Evolutionary conservation across 1,140 invertebrate genomes (phyloP), one percentile per base, ranked within the genome.

Genomic region (Cherax destructor): DNA sequence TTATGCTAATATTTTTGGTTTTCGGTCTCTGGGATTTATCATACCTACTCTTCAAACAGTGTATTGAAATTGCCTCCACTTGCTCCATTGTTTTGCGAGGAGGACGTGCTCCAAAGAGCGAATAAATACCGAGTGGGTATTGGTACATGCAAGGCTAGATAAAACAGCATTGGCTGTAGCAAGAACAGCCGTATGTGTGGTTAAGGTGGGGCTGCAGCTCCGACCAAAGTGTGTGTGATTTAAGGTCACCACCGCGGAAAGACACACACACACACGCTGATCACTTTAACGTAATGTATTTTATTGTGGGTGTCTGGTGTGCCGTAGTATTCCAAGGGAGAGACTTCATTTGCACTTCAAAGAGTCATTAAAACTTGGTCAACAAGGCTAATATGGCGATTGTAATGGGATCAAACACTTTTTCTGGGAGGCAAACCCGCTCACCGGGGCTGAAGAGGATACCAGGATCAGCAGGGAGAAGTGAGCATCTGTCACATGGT

Each of bases 361-460:
- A 90, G 88, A 47, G 72, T 61, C 88, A 90, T 90, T 90, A 90
- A 90, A 90, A 90, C 88, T 90, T 77, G 88, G 88, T 90, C 88
- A 90, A 90, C 88, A 90, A 77, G 56, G 81, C 50, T 90, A 90
- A 90, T 90, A 90, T 90, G 80, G 83, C 69, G 72, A 61, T 47
- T 78, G 87, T 88, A 83, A 90, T 84, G 80, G 81, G 88, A 84
- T 83, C 78, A 49, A 49, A 49, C 69, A 76, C 78, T 90, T 90
- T 90, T 90, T 84, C 72, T 16, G 49, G 65, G 65, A 50, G 16
- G 21, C 41, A 13, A 47, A n/a, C 9, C 49, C 18, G 74, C 21
- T 47, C 72, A 16, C 30, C 30, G 72, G 72, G n/a, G 24, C 59
- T 61, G 59, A 84, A 50, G 78, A 79, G 78, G 30, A 84, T n/a